Base-by-base conservation (phyloP, 2,113 vertebrate genomes). In the Lophius piscatorius region DNA sequence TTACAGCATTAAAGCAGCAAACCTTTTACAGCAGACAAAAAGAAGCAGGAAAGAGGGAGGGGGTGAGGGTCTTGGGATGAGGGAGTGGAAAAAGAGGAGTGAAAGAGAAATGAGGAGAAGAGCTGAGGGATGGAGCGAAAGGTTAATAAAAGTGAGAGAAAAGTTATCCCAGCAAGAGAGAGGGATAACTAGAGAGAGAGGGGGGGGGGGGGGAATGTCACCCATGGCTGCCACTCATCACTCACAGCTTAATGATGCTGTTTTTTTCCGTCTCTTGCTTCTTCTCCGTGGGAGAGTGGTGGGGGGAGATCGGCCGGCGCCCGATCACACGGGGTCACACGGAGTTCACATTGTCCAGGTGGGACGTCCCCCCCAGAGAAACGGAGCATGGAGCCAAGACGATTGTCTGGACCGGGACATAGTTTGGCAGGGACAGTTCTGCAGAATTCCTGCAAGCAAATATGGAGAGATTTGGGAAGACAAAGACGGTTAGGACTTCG, bases 331-430 rank as follows among this genome's bases (percentile, higher is more conserved):
- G 84, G 93, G 96, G 95, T 98, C 95, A 94, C 92, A 80, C 86
- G 91, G 92, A 98, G 96, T 97, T 98, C 96, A 98, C 92, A 92
- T 94, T 93, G 92, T 94, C 94, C 95, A 97, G 95, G 96, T 97
- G 95, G 94, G 93, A 92, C 87, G 93, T 82, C 80, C 72, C 83
- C 67, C 65, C 47, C 74, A 64, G n/a, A 52, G 74, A 76, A 57
- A 57, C 5, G 5, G 33, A 14, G 9, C 29, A 31, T 10, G 29
- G 9, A 1, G 29, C 16, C 4, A 1, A 9, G 31, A 57, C 9
- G 28, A 21, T 21, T 29, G 9, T 46, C 5, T 51, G 26, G 12
- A 16, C 12, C 1, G 24, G 17, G 17, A 9, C n/a, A 9, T 38
- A n/a, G n/a, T n/a, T n/a, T n/a, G n/a, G n/a, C n/a, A n/a, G n/a